phyloP scores from a whole-genome alignment of 2,113 vertebrate genomes.

The Charadrius vociferus region DNA sequence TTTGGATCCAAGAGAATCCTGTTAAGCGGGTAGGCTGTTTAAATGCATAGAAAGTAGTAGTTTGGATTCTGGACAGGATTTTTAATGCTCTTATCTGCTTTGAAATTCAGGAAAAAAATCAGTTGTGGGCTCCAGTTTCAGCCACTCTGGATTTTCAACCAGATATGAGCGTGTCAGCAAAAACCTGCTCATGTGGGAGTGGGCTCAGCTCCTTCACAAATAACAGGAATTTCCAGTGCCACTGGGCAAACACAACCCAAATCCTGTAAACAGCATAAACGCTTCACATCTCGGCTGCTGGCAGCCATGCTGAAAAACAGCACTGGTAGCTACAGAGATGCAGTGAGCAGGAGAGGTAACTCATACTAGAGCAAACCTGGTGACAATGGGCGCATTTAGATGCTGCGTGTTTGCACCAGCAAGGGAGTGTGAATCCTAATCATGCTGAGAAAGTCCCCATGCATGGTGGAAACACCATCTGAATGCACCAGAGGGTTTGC shows the following conservation, averaged over 20 bases:
- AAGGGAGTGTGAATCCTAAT: not conserved
- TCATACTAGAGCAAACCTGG: not conserved
- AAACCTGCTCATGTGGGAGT: not conserved
- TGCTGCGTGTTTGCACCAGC: not conserved
- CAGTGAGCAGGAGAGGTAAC: not conserved
- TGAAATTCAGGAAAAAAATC: not conserved
- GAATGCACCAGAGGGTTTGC: not conserved
- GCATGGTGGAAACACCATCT: not conserved
- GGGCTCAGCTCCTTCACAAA: not conserved
- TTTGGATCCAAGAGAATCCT: not conserved
- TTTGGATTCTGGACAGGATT: not conserved
- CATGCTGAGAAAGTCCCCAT: not conserved
- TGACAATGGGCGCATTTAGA: not conserved
- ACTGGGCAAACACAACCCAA: slow-evolving; percentile 30
- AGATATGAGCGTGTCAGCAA: not conserved
- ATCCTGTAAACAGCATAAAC: not conserved
- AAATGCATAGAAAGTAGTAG: not conserved
- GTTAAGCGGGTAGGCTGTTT: not conserved
- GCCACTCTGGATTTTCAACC: not conserved
- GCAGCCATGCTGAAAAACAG: slow-evolving; percentile 13
- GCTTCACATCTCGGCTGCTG: slow-evolving; percentile 54
- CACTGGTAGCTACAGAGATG: slow-evolving; percentile 1
- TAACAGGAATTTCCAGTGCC: not conserved
- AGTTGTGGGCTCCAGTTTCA: not conserved
- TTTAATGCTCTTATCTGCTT: not conserved